A percentile compares a stretch with the other conserved stretches of the same genome.
Evolutionary conservation across 2,113 vertebrate genomes (phyloP).

Genomic region (Dasypus novemcinctus): DNA sequence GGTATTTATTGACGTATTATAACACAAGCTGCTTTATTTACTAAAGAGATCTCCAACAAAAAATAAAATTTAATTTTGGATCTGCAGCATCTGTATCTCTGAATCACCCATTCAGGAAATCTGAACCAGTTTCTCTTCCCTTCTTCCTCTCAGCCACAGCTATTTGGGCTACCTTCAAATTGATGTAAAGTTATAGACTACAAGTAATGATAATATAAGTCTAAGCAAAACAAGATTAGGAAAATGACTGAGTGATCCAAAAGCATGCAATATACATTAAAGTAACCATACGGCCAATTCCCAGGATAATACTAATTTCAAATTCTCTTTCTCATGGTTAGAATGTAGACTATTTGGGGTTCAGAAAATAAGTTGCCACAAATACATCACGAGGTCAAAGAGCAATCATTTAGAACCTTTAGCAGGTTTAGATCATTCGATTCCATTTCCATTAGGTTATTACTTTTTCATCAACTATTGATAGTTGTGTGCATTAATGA

Average conservation of each 20-base stretch:
- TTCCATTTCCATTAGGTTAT: not conserved
- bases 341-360: not conserved
- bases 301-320: not conserved
- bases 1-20: not conserved
- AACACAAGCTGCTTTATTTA: not conserved
- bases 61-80: not conserved
- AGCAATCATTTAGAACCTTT: not conserved
- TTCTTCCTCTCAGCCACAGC: not conserved
- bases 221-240: conserved; percentile 7
- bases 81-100: not conserved
- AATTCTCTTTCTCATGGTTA: not conserved
- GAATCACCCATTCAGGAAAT: not conserved
- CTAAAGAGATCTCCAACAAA: not conserved
- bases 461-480: not conserved
- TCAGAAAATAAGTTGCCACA: not conserved
- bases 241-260: not conserved
- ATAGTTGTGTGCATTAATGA: not conserved
- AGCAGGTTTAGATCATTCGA: not conserved
- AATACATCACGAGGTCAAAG: not conserved
- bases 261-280: not conserved
- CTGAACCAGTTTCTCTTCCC: not conserved
- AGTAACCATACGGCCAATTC: not conserved
- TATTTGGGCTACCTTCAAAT: not conserved
- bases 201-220: not conserved
- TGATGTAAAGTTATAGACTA: not conserved